Evolutionary conservation across 2,888 invertebrate genomes (phyloP), one percentile per base, ranked within the genome.

Genomic region (Diaphora mendica): DNA sequence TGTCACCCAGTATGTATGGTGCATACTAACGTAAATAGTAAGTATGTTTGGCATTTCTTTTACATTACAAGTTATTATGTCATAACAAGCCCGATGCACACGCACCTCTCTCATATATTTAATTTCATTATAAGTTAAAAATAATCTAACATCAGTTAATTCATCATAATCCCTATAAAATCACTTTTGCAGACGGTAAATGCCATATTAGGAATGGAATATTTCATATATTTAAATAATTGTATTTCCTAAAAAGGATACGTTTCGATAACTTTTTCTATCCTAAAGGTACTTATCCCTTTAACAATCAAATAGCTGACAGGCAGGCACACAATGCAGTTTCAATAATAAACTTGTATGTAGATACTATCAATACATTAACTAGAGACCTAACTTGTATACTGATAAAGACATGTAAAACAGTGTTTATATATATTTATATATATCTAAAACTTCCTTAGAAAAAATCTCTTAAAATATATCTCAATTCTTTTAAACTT

Each of bases 381-480:
- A 86, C 89, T 92, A 92, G 87, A 92, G 84, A 91, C 90, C 88
- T 93, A 90, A 91, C 88, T 92, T 89, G 90, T 92, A 91, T 89
- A 93, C 91, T 91, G 89, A 93, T 91, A 94, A 91, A 92, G 88
- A 94, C 93, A 93, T 90, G 89, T 94, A 93, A 93, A 93, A 93
- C 91, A 89, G 91, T 93, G 89, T 92, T 91, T 89, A 83, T 86
- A 86, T 84, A 90, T 91, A 89, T 91, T 90, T 93, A 92, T 91
- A 62, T 62, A 42, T 42, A 42, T 55, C 91, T 93, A 93, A 93
- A 93, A 93, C 90, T 90, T 91, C 84, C 88, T 93, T 91, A 91
- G 90, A 93, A 95, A 94, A 95, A 92, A 94, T 95, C 92, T 95
- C 94, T 93, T 95, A 95, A 95, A 95, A 95, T 95, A 95, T 94